Conservation (phyloP, 2,888 invertebrate species). For the Dromius quadrimaculatus region DNA sequence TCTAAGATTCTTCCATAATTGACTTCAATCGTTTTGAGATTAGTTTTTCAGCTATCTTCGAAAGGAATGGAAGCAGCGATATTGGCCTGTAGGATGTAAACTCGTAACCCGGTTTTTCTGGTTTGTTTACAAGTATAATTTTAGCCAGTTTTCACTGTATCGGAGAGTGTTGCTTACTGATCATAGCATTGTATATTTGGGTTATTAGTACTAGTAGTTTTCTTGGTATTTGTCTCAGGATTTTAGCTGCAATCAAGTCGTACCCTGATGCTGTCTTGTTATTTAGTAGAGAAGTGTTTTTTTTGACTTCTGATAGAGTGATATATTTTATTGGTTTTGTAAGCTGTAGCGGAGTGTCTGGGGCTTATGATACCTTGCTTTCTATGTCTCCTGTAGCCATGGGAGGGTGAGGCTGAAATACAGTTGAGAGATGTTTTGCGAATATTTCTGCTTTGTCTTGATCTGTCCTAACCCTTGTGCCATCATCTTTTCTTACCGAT, state of each 20-base stretch:
- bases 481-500: conserved; percentile 44
- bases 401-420: conserved; percentile 22
- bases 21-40: not conserved
- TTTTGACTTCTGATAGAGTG: no score
- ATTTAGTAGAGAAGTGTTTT: no score
- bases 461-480: conserved; percentile 4
- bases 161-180: no score
- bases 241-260: no score
- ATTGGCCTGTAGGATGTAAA: not conserved
- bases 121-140: no score
- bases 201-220: no score
- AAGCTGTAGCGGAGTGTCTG: not conserved
- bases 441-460: conserved; percentile 34
- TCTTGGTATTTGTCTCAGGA: no score
- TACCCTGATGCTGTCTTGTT: no score
- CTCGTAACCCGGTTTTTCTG: no score
- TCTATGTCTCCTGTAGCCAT: not conserved
- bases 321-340: no score
- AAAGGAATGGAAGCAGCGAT: not conserved
- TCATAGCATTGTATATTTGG: no score
- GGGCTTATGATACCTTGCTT: not conserved
- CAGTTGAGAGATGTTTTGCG: conserved; percentile 19
- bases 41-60: not conserved
- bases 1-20: not conserved
- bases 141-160: no score